Conservation (phyloP, 2,113 vertebrate species). For the Mesitornis unicolor region DNA sequence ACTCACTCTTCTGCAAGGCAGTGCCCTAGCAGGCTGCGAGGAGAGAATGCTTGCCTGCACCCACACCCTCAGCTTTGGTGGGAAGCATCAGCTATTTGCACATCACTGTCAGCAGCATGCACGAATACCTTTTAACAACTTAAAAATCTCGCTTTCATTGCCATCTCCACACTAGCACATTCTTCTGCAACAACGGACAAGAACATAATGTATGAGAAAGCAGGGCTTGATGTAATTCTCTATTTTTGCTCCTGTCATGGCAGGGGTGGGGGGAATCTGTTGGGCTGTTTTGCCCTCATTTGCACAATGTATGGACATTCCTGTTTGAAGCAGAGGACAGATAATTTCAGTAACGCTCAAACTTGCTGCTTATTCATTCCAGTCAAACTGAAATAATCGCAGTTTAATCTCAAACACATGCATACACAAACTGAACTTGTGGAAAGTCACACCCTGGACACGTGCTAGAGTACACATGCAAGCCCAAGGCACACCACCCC, state of each 20-base stretch:
- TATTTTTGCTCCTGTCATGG: not conserved
- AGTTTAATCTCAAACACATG: not conserved
- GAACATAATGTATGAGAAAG: not conserved
- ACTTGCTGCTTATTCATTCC: not conserved
- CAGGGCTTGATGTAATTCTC: not conserved
- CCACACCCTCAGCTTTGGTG: fast-evolving
- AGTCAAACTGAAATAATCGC: not conserved
- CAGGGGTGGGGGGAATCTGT: not conserved
- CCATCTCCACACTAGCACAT: fast-evolving
- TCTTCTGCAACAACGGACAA: not conserved
- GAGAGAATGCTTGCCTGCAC: not conserved
- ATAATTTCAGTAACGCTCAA: not conserved
- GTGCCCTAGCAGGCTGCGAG: fast-evolving
- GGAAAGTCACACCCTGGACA: not conserved
- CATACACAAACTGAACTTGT: not conserved
- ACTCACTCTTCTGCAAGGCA: not conserved
- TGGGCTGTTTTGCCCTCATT: not conserved
- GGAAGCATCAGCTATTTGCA: not conserved
- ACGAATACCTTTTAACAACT: no score
- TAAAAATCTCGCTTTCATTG: not conserved
- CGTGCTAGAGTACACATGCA: fast-evolving
- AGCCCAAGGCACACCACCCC: not conserved
- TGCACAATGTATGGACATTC: not conserved
- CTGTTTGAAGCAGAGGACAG: not conserved
- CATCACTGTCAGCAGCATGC: no score